Conservation (phyloP, 2,797 vertebrate species). For the Hemitrygon akajei region DNA sequence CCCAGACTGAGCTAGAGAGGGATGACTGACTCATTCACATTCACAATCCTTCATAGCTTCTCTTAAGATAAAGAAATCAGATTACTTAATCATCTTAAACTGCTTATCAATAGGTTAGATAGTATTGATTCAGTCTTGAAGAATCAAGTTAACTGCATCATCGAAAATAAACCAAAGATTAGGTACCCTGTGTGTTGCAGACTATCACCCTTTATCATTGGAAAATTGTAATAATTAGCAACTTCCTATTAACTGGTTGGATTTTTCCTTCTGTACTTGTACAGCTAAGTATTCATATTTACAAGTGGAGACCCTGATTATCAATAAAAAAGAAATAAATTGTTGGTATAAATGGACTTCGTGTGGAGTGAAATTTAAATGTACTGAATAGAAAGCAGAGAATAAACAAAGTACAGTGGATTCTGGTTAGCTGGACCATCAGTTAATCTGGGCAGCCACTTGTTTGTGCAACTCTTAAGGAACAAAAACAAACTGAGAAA, state of each 20-base stretch:
- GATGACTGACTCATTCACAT: neutral
- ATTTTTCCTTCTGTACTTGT: neutral
- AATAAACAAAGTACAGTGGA: neutral
- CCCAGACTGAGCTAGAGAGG: too few species aligned
- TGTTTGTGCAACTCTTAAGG: too few species aligned
- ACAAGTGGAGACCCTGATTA: neutral
- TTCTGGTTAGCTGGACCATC: too few species aligned
- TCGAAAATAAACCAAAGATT: neutral
- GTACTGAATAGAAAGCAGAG: neutral
- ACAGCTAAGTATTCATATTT: neutral
- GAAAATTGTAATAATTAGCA: neutral
- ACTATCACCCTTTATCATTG: neutral
- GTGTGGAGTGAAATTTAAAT: neutral
- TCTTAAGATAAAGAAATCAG: neutral
- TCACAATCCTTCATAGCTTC: neutral
- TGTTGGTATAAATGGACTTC: neutral
- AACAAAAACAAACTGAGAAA: too few species aligned
- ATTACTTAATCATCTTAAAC: neutral
- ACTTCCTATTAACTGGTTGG: neutral
- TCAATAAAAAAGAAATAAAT: neutral
- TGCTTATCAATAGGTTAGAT: neutral
- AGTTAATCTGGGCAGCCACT: too few species aligned
- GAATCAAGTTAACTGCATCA: neutral
- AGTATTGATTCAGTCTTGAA: neutral
- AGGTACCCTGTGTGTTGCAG: neutral